Conservation (phyloP, 2,113 vertebrate species). For the Oncorhynchus clarkii region DNA sequence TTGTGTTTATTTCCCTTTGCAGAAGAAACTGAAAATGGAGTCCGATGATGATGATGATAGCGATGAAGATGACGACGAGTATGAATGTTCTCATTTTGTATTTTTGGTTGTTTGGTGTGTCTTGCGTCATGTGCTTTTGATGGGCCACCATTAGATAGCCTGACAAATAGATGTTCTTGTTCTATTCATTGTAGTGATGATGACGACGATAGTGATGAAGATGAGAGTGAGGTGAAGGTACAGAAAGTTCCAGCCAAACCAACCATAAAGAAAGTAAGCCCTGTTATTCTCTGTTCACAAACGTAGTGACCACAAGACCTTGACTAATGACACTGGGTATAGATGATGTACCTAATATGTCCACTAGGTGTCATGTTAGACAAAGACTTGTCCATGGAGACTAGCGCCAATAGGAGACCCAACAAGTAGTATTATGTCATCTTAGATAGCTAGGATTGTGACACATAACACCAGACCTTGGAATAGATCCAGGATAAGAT, state of each 20-base stretch:
- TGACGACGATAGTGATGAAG: slow-evolving; percentile 62
- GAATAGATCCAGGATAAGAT: too few species aligned
- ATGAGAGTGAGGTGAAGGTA: slow-evolving; percentile 50
- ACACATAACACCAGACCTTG: too few species aligned
- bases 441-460: too few species aligned
- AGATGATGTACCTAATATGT: neutral
- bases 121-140: too few species aligned
- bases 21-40: slow-evolving; percentile 79
- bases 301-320: too few species aligned
- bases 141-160: neutral
- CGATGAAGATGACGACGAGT: slow-evolving; percentile 55
- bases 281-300: neutral
- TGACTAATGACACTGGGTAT: too few species aligned
- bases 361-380: slow-evolving; percentile 27
- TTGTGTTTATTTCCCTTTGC: neutral
- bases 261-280: slow-evolving; percentile 57
- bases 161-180: neutral
- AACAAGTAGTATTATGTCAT: too few species aligned
- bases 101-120: neutral
- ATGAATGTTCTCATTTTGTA: slow-evolving; percentile 23
- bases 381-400: too few species aligned
- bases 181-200: slow-evolving; percentile 56
- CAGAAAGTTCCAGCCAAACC: slow-evolving; percentile 53
- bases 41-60: slow-evolving; percentile 60
- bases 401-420: too few species aligned